These are phyloP conservation scores for Adoxophyes honmai DNA, from an alignment of 1,140 invertebrate genomes.

Conservation along the genomic window DNA sequence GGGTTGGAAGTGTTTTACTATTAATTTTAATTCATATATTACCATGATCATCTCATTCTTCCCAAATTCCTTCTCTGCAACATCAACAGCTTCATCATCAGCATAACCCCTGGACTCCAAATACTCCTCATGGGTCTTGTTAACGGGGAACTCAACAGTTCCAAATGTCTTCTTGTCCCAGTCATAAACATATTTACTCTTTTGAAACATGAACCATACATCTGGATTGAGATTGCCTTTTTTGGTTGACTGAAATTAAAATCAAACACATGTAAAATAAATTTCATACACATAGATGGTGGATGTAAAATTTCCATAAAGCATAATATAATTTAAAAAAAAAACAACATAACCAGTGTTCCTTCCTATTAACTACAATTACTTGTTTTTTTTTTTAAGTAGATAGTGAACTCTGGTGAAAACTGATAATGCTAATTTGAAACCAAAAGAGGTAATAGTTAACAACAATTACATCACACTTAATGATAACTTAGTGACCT, in stretches of 20 bases:
- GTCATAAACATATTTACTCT: conserved; percentile 96
- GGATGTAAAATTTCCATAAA: too few species aligned
- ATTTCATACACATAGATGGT: too few species aligned
- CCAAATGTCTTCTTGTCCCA: conserved; percentile 87
- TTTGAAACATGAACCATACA: conserved; percentile 96
- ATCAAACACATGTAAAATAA: conserved; percentile 17
- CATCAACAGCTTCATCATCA: conserved; percentile 86
- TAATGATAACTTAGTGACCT: too few species aligned
- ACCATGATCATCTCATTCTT: conserved; percentile 91
- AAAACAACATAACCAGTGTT: too few species aligned
- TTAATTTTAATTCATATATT: conserved; percentile 23
- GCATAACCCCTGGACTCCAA: conserved; percentile 92
- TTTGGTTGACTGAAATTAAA: conserved; percentile 51
- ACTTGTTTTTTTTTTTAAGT: too few species aligned
- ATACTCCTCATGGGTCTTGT: conserved; percentile 85
- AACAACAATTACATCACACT: too few species aligned
- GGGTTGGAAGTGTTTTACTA: too few species aligned
- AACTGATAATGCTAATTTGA: too few species aligned
- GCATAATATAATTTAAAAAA: too few species aligned
- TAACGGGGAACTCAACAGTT: conserved; percentile 89
- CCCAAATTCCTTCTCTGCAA: conserved; percentile 90
- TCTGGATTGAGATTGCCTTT: conserved; percentile 58
- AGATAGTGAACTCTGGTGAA: too few species aligned
- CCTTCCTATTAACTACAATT: too few species aligned
- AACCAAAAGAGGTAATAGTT: too few species aligned